phyloP scores from a whole-genome alignment of 1,140 invertebrate species.

The Streblospio benedicti region DNA sequence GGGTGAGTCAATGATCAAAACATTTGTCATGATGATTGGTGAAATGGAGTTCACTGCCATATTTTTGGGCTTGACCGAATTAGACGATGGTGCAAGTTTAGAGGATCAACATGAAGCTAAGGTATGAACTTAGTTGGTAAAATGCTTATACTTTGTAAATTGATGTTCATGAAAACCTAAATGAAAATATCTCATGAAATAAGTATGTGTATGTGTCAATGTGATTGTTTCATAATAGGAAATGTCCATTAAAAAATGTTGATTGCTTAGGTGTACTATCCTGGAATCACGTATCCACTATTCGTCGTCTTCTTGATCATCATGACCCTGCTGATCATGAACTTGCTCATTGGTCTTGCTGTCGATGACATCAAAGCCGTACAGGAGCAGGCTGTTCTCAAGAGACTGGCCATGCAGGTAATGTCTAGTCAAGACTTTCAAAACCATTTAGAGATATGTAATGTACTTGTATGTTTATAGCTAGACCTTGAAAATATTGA shows the following conservation, averaged over 20 bases:
- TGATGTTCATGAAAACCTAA: too few species aligned
- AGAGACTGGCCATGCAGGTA: slow-evolving; percentile 52
- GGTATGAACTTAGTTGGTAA: too few species aligned
- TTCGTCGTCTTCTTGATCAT: slow-evolving; percentile 45
- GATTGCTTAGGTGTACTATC: slow-evolving; percentile 24
- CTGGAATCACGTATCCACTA: slow-evolving; percentile 34
- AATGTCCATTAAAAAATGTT: background rate
- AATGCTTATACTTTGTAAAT: too few species aligned
- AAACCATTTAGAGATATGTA: background rate
- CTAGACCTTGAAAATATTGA: too few species aligned
- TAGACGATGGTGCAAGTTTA: background rate
- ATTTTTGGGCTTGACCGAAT: slow-evolving; percentile 26
- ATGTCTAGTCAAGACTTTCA: background rate
- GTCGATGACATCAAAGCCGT: slow-evolving; percentile 50
- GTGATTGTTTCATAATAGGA: background rate
- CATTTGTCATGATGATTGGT: slow-evolving; percentile 49
- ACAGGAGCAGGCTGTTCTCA: slow-evolving; percentile 50
- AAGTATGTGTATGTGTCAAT: too few species aligned
- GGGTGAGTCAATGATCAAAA: slow-evolving; percentile 41
- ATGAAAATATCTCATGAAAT: too few species aligned
- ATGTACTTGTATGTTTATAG: background rate
- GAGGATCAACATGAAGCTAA: background rate
- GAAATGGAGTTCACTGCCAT: slow-evolving; percentile 46
- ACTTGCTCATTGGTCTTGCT: slow-evolving; percentile 49
- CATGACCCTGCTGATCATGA: slow-evolving; percentile 50